Percentiles rank a stretch among this genome's conserved stretches.
Evolutionary conservation across 1,140 invertebrate genomes (phyloP).

Genomic region (Diplogasteroides magnus): DNA sequence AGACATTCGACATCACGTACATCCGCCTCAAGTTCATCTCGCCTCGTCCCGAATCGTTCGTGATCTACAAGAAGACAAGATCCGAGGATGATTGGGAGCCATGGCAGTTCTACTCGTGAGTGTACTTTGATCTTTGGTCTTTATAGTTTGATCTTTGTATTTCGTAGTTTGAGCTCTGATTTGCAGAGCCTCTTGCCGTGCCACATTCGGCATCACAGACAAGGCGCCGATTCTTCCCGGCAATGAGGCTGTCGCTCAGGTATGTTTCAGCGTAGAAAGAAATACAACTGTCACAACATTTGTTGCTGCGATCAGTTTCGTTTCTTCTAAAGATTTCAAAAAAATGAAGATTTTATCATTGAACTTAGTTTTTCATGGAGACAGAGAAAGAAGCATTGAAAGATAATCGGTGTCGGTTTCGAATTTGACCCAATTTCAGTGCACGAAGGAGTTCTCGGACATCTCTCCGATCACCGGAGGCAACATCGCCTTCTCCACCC

Average conservation of each 20-base stretch:
- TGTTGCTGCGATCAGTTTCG: not conserved
- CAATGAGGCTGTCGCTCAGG: conserved; percentile 76
- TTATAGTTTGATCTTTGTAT: conserved; percentile 9
- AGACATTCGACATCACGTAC: conserved; percentile 94
- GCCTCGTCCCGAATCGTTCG: conserved; percentile 90
- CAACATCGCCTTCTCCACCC: conserved; percentile 87
- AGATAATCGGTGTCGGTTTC: no score
- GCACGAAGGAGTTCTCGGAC: conserved; percentile 91
- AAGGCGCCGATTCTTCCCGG: conserved; percentile 57
- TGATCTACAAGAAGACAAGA: conserved; percentile 77
- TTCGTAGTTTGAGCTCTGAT: conserved; percentile 2
- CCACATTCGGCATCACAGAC: conserved; percentile 79
- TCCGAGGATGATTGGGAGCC: conserved; percentile 80
- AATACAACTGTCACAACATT: no score
- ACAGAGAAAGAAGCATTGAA: not conserved
- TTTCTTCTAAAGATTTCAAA: no score
- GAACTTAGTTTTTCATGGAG: not conserved
- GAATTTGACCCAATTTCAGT: no score
- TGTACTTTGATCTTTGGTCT: conserved; percentile 7
- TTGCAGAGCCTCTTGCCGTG: conserved; percentile 75
- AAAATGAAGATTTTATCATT: no score
- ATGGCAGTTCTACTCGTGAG: conserved; percentile 83
- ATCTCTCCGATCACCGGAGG: conserved; percentile 92
- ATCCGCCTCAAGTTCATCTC: conserved; percentile 85
- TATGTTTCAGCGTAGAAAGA: conserved; percentile 14